These are phyloP conservation scores for Notiomystis cincta DNA, from an alignment of 2,113 vertebrate species.

Conservation along the genomic window DNA sequence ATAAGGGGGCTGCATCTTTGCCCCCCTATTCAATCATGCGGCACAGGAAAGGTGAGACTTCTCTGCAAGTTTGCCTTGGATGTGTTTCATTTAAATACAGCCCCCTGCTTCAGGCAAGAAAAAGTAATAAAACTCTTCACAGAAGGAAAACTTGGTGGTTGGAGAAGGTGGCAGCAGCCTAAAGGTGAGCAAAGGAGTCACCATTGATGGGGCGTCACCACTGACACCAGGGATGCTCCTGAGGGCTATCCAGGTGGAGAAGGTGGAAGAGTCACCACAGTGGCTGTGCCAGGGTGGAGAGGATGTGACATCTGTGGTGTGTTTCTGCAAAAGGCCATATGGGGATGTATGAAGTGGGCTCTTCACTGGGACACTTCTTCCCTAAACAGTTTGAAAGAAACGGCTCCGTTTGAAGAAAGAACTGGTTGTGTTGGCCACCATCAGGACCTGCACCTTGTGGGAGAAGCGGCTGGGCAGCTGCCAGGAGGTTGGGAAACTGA, in stretches of 20 bases:
- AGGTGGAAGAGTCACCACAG: background rate
- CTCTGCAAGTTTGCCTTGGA: background rate
- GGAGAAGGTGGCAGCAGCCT: background rate
- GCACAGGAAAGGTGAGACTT: conserved; percentile 26
- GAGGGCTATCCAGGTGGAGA: background rate
- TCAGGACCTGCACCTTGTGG: background rate
- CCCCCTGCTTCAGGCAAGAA: background rate
- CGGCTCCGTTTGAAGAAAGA: background rate
- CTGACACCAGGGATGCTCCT: background rate
- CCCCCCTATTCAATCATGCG: conserved; percentile 66
- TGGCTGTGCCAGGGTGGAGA: background rate
- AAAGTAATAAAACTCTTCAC: background rate
- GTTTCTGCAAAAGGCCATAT: background rate
- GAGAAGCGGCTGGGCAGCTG: background rate
- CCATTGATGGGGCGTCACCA: fast-evolving
- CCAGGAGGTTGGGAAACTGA: background rate
- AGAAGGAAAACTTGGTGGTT: background rate
- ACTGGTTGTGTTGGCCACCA: background rate
- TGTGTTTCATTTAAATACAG: background rate
- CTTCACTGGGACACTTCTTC: background rate
- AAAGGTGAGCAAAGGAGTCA: background rate
- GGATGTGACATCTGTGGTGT: background rate
- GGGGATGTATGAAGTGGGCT: background rate
- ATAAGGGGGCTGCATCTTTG: conserved; percentile 74
- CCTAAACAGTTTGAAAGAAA: background rate